phyloP scores from a whole-genome alignment of 2,113 vertebrate genomes.

The Isurus oxyrinchus region DNA sequence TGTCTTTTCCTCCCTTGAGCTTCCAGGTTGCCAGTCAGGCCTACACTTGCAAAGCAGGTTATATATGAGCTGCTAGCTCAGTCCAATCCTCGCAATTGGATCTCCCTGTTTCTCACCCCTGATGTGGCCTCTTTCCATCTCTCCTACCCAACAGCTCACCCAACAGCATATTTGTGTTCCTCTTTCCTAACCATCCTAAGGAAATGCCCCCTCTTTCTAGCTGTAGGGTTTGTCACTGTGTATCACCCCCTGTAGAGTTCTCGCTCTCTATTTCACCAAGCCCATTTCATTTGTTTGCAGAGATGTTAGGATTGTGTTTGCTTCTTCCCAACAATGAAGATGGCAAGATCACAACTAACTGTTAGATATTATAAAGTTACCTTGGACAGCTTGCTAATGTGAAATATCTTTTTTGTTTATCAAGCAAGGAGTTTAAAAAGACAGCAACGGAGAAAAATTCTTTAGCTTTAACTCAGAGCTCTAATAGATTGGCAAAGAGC shows the following conservation, averaged over 20 bases:
- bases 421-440: background rate
- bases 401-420: background rate
- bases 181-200: background rate
- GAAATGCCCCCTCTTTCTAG: background rate
- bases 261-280: background rate
- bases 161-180: background rate
- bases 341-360: background rate
- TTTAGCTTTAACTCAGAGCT: background rate
- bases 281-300: background rate
- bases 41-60: background rate
- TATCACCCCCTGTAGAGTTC: background rate
- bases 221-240: background rate
- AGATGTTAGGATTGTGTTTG: background rate
- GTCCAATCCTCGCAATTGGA: background rate
- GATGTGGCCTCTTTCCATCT: background rate
- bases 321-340: background rate
- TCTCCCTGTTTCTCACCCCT: background rate
- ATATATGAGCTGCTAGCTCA: background rate
- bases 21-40: background rate
- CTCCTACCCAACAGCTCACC: background rate
- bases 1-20: background rate
- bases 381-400: background rate
- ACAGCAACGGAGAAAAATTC: background rate
- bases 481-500: background rate
- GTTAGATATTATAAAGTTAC: background rate